Evolutionary conservation across 2,113 vertebrate genomes (phyloP).

Genomic region (Phrynocephalus versicolor): DNA sequence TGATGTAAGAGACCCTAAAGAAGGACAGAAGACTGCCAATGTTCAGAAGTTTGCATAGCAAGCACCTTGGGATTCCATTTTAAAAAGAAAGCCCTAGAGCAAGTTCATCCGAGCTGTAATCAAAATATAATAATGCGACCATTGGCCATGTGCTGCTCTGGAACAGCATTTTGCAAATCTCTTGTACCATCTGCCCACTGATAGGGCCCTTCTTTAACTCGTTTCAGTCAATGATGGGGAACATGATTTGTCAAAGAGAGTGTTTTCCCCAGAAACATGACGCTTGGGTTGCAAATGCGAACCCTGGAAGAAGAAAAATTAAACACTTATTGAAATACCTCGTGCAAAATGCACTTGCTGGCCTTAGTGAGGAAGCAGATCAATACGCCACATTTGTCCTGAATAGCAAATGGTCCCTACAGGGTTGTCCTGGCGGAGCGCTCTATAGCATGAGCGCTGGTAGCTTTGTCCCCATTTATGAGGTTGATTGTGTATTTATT

Average conservation of each 20-base stretch:
- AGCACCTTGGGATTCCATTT: too few relatives aligned
- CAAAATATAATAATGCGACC: too few relatives aligned
- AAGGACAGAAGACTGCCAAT: too few relatives aligned
- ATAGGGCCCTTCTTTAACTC: too few relatives aligned
- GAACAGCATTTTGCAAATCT: too few relatives aligned
- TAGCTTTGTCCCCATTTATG: slow-evolving; percentile 65
- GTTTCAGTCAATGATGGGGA: background rate
- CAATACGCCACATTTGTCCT: slow-evolving; percentile 24
- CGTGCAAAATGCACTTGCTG: slow-evolving; percentile 19
- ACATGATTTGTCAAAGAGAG: slow-evolving; percentile 2
- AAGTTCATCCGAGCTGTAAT: too few relatives aligned
- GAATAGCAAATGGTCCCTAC: slow-evolving; percentile 11
- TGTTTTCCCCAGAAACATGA: background rate
- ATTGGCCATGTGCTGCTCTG: too few relatives aligned
- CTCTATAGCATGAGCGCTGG: slow-evolving; percentile 46
- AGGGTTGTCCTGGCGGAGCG: slow-evolving; percentile 36
- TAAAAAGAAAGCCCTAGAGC: too few relatives aligned
- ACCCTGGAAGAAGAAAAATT: background rate
- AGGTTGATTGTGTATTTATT: slow-evolving; percentile 69
- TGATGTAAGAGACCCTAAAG: too few relatives aligned
- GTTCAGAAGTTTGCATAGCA: too few relatives aligned
- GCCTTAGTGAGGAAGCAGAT: slow-evolving; percentile 42
- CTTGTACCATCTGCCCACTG: too few relatives aligned
- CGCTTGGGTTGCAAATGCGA: background rate
- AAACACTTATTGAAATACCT: slow-evolving; percentile 2